These are phyloP conservation scores for Polymixis lichenea DNA, from an alignment of 2,888 invertebrate genomes.

Conservation along the genomic window DNA sequence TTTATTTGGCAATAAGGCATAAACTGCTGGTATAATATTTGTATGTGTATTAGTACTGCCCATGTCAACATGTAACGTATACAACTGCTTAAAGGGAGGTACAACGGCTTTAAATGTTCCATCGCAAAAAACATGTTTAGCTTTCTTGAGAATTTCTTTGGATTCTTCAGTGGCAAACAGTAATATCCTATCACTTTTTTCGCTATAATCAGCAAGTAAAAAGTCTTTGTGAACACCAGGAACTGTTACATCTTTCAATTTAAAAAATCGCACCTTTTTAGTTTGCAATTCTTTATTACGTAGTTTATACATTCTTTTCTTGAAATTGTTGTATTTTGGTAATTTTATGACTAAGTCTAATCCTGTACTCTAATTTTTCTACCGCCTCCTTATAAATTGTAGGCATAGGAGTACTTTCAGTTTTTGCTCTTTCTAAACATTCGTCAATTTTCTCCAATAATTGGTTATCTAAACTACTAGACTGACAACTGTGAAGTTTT, in stretches of 20 bases:
- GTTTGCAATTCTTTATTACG: constrained; percentile 42
- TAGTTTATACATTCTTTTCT: constrained; percentile 43
- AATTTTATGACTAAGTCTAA: constrained; percentile 26
- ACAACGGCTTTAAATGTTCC: constrained; percentile 40
- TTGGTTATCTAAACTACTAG: constrained; percentile 38
- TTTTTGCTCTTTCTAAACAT: constrained; percentile 45
- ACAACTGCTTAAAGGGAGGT: constrained; percentile 38
- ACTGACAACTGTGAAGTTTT: constrained; percentile 27
- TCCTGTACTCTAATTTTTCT: constrained; percentile 37
- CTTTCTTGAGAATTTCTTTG: constrained; percentile 45
- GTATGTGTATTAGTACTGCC: too few species aligned
- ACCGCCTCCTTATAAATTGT: constrained; percentile 38
- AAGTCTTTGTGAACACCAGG: constrained; percentile 39
- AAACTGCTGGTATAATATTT: too few species aligned
- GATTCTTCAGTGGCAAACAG: constrained; percentile 42
- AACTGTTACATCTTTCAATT: constrained; percentile 36
- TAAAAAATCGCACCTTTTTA: constrained; percentile 39
- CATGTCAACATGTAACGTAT: too few species aligned
- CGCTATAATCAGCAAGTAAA: constrained; percentile 36
- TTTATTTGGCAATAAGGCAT: too few species aligned
- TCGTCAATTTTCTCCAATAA: constrained; percentile 39
- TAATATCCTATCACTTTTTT: constrained; percentile 30
- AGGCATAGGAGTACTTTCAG: constrained; percentile 41
- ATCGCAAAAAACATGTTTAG: constrained; percentile 41
- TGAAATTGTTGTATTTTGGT: constrained; percentile 44